Evolutionary conservation across 2,113 vertebrate species (phyloP).

Genomic region (Montifringilla adamsi): DNA sequence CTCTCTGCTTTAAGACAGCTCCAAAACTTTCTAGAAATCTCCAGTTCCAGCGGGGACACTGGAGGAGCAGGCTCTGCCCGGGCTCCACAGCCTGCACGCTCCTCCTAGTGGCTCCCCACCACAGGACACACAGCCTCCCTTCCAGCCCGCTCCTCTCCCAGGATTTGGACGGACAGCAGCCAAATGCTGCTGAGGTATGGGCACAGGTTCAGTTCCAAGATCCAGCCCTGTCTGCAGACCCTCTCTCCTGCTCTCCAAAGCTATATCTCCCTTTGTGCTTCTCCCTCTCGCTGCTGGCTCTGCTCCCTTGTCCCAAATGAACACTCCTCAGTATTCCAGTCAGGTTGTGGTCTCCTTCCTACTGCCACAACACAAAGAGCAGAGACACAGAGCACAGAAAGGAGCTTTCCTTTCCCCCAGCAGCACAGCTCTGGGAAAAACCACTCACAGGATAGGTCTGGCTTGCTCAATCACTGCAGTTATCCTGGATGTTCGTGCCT

Average conservation of each 20-base stretch:
- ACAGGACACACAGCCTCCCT: neutral
- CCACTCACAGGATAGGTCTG: neutral
- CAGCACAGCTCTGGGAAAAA: constrained; percentile 9
- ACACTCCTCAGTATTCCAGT: constrained; percentile 47
- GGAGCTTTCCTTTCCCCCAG: constrained; percentile 9
- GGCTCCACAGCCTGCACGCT: neutral
- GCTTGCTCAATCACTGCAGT: neutral
- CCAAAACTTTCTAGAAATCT: neutral
- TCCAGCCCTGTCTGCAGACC: neutral
- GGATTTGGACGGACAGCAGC: neutral
- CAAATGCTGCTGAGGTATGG: neutral
- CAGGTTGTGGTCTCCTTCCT: constrained; percentile 1
- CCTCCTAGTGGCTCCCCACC: constrained; percentile 23
- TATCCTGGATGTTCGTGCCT: neutral
- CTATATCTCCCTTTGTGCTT: constrained; percentile 16
- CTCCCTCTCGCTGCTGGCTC: constrained; percentile 30
- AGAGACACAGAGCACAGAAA: neutral
- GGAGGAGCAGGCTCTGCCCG: neutral
- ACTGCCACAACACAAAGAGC: neutral
- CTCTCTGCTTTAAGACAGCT: neutral
- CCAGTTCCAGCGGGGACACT: accelerated
- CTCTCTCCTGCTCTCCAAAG: neutral
- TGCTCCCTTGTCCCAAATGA: constrained; percentile 22
- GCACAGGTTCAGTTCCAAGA: constrained; percentile 10
- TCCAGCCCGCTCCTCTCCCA: neutral